Conservation (phyloP, 1,140 invertebrate genomes). For the Drosophila sp. region DNA sequence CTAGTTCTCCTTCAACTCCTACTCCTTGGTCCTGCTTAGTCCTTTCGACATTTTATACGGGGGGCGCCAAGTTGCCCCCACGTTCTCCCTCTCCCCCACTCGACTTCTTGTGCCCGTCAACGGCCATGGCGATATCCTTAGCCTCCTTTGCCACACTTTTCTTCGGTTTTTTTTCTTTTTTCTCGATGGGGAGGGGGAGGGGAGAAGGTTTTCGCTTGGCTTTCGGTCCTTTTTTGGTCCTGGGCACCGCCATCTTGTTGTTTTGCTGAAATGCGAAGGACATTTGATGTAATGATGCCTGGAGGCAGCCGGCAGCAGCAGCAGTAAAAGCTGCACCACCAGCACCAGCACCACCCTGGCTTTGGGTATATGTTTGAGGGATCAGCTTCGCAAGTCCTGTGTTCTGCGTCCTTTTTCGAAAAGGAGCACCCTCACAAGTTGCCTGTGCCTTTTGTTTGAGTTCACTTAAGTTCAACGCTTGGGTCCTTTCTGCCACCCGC, state of each 20-base stretch:
- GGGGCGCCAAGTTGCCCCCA: conserved; percentile 69
- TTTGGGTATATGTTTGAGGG: conserved; percentile 45
- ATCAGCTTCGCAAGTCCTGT: conserved; percentile 49
- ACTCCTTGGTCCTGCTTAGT: conserved; percentile 47
- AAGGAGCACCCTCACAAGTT: conserved; percentile 50
- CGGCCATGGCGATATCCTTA: conserved; percentile 50
- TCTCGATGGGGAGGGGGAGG: conserved; percentile 13
- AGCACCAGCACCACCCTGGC: conserved; percentile 53
- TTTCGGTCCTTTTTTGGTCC: conserved; percentile 50
- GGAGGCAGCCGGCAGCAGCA: conserved; percentile 68
- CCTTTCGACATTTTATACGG: conserved; percentile 63
- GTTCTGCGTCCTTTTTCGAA: conserved; percentile 55
- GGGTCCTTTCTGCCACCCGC: conserved; percentile 45
- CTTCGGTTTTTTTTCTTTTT: conserved; percentile 36
- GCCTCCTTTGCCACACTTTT: conserved; percentile 25
- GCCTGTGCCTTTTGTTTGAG: conserved; percentile 77
- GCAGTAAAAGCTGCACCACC: conserved; percentile 54
- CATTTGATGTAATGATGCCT: conserved; percentile 82
- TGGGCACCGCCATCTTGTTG: conserved; percentile 78
- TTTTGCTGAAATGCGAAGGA: conserved; percentile 81
- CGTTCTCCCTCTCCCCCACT: conserved; percentile 9
- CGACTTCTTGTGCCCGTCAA: conserved; percentile 20
- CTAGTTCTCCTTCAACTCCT: conserved; percentile 54
- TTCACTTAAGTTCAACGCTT: conserved; percentile 81
- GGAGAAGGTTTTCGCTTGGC: conserved; percentile 64